Evolutionary conservation across 2,888 invertebrate genomes (phyloP), one percentile per base, ranked within the genome.

Genomic region (Creontiades dilutus): DNA sequence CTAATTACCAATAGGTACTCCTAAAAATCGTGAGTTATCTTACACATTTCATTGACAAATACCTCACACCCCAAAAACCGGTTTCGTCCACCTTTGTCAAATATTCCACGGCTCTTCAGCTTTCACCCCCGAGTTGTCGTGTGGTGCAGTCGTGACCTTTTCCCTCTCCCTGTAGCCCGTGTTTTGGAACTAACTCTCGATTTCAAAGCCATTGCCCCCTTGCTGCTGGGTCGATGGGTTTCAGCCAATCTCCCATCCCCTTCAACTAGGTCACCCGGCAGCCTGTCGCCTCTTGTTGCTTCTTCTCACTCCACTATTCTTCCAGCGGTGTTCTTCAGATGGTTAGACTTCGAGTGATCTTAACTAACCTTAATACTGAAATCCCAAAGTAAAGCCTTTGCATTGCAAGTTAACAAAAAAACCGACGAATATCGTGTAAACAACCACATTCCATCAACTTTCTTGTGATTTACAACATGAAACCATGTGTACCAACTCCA

Each of bases 211-310:
- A 88, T 27, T 88, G 88, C 88, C 88, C 88, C 37, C 88, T 48
- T 82, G 82, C 68, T 86, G 88, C 80, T 78, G 88, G 88, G 88
- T 88, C 88, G 88, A 88, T 88, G 88, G 78, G 78, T 86, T 55
- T 47, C 52, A 82, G 88, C 88, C 88, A 88, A 78, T 78, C 88
- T 86, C 75, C 68, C 82, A 82, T 55, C 82, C 23, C 75, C 86
- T 37, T 55, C 86, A 48, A 75, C 86, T 86, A 47, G 86, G 86
- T 86, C 86, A 86, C 86, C 68, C 75, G 82, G 68, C 86, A 75
- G 48, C 47, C 86, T 47, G 57, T 23, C 46, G 75, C 86, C 86
- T 46, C 75, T 68, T 86, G 86, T 86, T 86, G 75, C 86, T 86
- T 75, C 82, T 47, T 68, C 75, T 37, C 55, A 19, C 16, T 84